These are phyloP conservation scores for Oncorhynchus keta DNA, from an alignment of 2,113 vertebrate species.

Conservation along the genomic window DNA sequence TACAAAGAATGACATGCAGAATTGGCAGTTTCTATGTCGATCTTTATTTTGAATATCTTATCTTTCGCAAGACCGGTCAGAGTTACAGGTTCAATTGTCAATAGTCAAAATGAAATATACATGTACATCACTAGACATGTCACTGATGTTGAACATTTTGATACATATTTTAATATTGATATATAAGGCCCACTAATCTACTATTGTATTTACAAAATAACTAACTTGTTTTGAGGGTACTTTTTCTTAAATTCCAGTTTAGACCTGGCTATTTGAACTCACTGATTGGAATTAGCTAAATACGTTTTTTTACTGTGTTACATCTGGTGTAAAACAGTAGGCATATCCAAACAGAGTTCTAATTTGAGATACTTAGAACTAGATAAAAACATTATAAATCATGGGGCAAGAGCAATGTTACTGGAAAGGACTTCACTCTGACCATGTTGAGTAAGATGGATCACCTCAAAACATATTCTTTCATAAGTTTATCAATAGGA, in stretches of 20 bases:
- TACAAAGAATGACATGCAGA: neutral
- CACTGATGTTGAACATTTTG: conserved; percentile 1
- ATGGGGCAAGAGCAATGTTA: neutral
- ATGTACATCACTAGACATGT: neutral
- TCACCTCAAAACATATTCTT: neutral
- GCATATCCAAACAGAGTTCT: neutral
- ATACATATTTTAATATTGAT: conserved; percentile 5
- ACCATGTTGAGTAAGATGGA: neutral
- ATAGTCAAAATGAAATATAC: conserved; percentile 11
- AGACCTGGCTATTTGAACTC: conserved; percentile 7
- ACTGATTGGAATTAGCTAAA: conserved; percentile 3
- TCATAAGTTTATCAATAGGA: neutral
- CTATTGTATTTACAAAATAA: conserved; percentile 32
- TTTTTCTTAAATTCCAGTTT: neutral
- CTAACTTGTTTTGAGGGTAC: conserved; percentile 12
- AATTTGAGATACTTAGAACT: neutral
- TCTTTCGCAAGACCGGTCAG: conserved; percentile 3
- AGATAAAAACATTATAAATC: conserved; percentile 1
- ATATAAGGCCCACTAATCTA: conserved; percentile 13
- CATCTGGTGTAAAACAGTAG: conserved; percentile 8
- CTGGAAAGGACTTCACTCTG: neutral
- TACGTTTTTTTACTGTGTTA: neutral
- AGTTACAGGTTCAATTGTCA: neutral
- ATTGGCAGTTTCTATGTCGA: neutral
- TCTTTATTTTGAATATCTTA: neutral